These are phyloP conservation scores for Caenorhabditis panamensis DNA, from an alignment of 2,888 invertebrate genomes.

Conservation along the genomic window DNA sequence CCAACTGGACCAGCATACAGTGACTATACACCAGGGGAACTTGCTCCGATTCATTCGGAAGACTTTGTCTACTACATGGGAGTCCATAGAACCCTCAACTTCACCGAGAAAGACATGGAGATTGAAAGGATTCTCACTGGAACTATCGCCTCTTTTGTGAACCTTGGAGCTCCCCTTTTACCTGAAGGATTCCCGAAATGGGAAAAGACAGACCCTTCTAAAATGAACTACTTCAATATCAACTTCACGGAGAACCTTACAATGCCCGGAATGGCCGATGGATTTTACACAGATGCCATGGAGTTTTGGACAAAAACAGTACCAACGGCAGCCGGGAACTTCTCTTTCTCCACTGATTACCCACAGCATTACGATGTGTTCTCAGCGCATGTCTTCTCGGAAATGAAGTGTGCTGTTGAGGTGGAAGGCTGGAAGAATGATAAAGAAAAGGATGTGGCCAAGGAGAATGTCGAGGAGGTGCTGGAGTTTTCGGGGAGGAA, in stretches of 20 bases:
- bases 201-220: slow-evolving; percentile 10
- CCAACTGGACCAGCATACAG: slow-evolving; percentile 9
- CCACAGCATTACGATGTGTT: slow-evolving; percentile 17
- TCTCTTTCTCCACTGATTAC: slow-evolving; percentile 14
- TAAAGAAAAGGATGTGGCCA: slow-evolving; percentile 1
- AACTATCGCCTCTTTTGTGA: slow-evolving; percentile 42
- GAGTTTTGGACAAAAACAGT: slow-evolving; percentile 26
- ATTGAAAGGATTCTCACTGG: slow-evolving; percentile 34
- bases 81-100: slow-evolving; percentile 2
- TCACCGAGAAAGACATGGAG: slow-evolving; percentile 37
- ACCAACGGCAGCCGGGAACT: slow-evolving; percentile 10
- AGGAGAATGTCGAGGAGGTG: neutral
- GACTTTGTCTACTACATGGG: slow-evolving; percentile 45
- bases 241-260: slow-evolving; percentile 19
- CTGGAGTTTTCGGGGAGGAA: neutral
- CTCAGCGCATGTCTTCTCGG: neutral
- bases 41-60: slow-evolving; percentile 32
- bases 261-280: slow-evolving; percentile 19
- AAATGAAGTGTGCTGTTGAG: slow-evolving; percentile 7
- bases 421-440: slow-evolving; percentile 1
- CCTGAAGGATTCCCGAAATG: neutral
- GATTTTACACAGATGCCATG: neutral
- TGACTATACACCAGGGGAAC: neutral
- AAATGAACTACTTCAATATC: slow-evolving; percentile 30
- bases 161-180: slow-evolving; percentile 23